These are phyloP conservation scores for Pseudanteris insignis DNA, from an alignment of 2,888 invertebrate species.

Conservation along the genomic window DNA sequence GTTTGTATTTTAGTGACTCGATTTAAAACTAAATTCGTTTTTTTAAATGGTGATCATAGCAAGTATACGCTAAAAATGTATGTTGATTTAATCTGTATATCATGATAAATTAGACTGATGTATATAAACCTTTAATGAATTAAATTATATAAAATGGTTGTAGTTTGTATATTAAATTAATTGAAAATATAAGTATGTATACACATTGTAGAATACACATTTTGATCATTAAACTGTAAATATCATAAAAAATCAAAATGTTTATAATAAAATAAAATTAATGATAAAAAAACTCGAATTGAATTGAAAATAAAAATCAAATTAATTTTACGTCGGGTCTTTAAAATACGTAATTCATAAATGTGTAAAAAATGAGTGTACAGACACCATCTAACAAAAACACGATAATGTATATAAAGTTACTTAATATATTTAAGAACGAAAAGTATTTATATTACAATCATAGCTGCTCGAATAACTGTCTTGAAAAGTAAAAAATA, in stretches of 20 bases:
- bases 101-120: slow-evolving; percentile 8
- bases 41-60: neutral
- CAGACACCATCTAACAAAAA: slow-evolving; percentile 11
- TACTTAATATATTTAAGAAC: slow-evolving; percentile 29
- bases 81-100: neutral
- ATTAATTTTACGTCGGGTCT: slow-evolving; percentile 13
- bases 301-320: neutral
- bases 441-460: slow-evolving; percentile 29
- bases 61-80: slow-evolving; percentile 8
- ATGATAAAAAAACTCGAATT: neutral
- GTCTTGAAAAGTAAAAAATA: too few relatives aligned
- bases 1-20: slow-evolving; percentile 12
- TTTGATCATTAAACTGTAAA: too few relatives aligned
- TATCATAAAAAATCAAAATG: too few relatives aligned
- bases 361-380: slow-evolving; percentile 7
- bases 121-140: slow-evolving; percentile 6
- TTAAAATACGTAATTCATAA: slow-evolving; percentile 3
- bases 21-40: slow-evolving; percentile 4
- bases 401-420: slow-evolving; percentile 22
- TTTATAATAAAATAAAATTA: too few relatives aligned
- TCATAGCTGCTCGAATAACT: too few relatives aligned
- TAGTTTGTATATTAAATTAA: too few relatives aligned
- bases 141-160: neutral
- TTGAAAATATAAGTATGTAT: too few relatives aligned
- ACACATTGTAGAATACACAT: too few relatives aligned